Evolutionary conservation across 2,113 vertebrate species (phyloP), one percentile per base, ranked within the genome.

Genomic region (Catagonus wagneri): DNA sequence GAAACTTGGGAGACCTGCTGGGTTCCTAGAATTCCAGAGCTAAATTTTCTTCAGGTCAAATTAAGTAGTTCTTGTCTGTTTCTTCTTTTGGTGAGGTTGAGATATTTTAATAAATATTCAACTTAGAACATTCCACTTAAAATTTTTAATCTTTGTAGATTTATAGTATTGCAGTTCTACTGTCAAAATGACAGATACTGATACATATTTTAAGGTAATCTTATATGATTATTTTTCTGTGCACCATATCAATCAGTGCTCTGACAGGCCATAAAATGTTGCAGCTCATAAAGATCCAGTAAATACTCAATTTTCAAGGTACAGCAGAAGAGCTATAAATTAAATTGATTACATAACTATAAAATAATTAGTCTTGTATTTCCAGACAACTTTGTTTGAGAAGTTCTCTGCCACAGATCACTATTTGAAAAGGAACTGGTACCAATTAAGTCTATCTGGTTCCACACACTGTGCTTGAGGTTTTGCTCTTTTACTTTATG

Each of bases 141-240:
- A 92, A 78, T 2, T 96, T 93, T 97, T 97, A 97, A 97, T 97
- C 96, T 97, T 88, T 94, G 58, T 84, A 88, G 97, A 97, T 97
- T 97, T 96, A 96, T 93, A 79, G 76, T 83, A 94, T 94, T 95
- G 94, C 74, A 89, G 50, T 96, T 93, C 81, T 17, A 66, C 94
- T 97, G 96, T 95, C 96, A 98, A 84, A 88, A 94, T 97, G 97
- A 98, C 96, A 96, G 96, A 98, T 97, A 94, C 87, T 54, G 81
- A 74, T 94, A 90, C 0, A 13, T 95, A 95, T 97, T 98, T 96
- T 96, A 92, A 95, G 95, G 93, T 97, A 97, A 96, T 98, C 93
- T 92, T 93, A 87, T 66, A 69, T 96, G 97, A 96, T 97, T 97
- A 97, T 96, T 96, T 95, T 97, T 96, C 96, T 95, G 93, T 34